Evolutionary conservation across 1,140 invertebrate species (phyloP).

Genomic region (Paracyclopina nana): DNA sequence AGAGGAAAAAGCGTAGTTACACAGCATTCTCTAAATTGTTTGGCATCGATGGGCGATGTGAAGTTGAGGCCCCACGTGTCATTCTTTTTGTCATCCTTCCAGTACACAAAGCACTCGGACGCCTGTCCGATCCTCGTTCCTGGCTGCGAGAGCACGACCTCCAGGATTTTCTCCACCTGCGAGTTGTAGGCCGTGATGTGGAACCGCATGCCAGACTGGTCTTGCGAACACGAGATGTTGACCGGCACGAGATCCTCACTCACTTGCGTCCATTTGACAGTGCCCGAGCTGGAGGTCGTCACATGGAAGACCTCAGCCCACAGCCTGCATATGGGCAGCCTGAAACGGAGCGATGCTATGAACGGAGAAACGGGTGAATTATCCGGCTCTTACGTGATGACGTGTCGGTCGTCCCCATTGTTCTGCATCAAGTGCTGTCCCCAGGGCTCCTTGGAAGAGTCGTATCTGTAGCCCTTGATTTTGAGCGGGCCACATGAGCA

Average conservation of each 20-base stretch:
- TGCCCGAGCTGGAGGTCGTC: constrained; percentile 62
- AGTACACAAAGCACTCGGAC: constrained; percentile 94
- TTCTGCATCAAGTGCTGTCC: background rate
- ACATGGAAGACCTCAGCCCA: constrained; percentile 97
- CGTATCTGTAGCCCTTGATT: constrained; percentile 78
- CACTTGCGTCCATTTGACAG: constrained; percentile 88
- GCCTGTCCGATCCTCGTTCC: constrained; percentile 89
- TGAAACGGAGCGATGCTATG: no score
- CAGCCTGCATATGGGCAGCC: constrained; percentile 46
- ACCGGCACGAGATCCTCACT: constrained; percentile 92
- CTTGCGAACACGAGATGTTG: constrained; percentile 66
- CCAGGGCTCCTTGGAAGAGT: constrained; percentile 59
- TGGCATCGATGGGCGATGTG: constrained; percentile 85
- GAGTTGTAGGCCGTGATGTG: constrained; percentile 96
- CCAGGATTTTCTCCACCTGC: constrained; percentile 92
- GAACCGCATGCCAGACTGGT: constrained; percentile 83
- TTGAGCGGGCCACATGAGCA: constrained; percentile 82
- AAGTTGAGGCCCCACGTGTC: constrained; percentile 98
- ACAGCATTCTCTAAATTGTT: constrained; percentile 63
- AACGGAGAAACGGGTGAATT: no score
- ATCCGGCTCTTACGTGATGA: constrained; percentile 48
- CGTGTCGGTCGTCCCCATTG: constrained; percentile 56
- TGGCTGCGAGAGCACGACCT: constrained; percentile 84
- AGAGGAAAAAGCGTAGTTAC: no score
- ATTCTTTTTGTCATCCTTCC: constrained; percentile 88